A percentile compares a stretch with the other conserved stretches of the same genome.
phyloP scores from a whole-genome alignment of 1,140 invertebrate species.

The Saccostrea cuccullata region DNA sequence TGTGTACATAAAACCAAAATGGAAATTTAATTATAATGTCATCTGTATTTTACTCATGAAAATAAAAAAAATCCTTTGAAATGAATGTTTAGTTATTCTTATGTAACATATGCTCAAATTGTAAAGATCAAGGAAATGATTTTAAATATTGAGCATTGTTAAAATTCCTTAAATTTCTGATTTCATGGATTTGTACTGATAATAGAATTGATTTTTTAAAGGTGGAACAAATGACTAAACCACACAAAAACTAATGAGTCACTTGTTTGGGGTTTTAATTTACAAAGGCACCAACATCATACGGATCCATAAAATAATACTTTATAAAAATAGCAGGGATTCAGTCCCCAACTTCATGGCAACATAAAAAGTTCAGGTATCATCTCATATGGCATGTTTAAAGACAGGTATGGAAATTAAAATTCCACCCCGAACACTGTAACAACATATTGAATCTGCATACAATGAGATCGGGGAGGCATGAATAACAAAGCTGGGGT shows the following conservation, averaged over 20 bases:
- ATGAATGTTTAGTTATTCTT: too few relatives aligned
- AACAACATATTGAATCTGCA: conserved; percentile 29
- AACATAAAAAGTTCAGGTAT: conserved; percentile 31
- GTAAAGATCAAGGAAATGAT: neutral
- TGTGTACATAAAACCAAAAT: too few relatives aligned
- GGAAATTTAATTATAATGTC: too few relatives aligned
- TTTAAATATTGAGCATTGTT: neutral
- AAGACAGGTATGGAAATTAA: conserved; percentile 16
- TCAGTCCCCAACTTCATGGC: conserved; percentile 1
- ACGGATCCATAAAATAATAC: neutral
- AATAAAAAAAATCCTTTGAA: too few relatives aligned
- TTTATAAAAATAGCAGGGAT: conserved; percentile 1
- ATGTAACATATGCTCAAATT: too few relatives aligned
- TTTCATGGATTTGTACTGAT: neutral
- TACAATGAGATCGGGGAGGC: conserved; percentile 18
- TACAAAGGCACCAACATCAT: conserved; percentile 6
- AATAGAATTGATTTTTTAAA: conserved; percentile 35
- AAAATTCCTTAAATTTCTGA: conserved; percentile 5
- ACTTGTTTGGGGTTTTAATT: conserved; percentile 24
- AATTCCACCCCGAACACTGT: conserved; percentile 30
- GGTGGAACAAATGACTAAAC: conserved; percentile 18
- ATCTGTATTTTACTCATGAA: too few relatives aligned
- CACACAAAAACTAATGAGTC: conserved; percentile 8
- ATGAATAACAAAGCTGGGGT: neutral
- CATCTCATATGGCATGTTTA: conserved; percentile 23